These are phyloP conservation scores for Peromyscus melanophrys DNA, from an alignment of 2,797 vertebrate genomes.

Conservation along the genomic window DNA sequence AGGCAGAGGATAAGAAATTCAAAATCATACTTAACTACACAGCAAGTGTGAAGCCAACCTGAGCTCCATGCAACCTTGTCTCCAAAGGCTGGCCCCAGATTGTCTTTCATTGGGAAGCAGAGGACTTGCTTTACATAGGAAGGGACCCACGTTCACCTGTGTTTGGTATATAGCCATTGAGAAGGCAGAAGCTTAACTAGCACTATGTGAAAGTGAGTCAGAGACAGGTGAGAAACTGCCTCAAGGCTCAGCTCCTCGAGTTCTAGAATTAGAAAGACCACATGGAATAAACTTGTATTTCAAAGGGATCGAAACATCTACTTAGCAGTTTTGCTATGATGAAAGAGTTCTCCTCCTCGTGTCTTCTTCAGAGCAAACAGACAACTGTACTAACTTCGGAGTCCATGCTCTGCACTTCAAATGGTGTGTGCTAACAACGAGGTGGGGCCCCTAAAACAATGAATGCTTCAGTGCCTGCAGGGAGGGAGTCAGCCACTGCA, in stretches of 20 bases:
- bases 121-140: background rate
- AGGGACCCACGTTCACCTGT: background rate
- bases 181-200: background rate
- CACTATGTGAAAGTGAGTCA: conserved; percentile 17
- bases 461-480: background rate
- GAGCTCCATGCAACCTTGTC: too few relatives aligned
- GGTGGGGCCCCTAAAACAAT: background rate
- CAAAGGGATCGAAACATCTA: background rate
- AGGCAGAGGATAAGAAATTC: background rate
- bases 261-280: background rate
- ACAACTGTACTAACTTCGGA: background rate
- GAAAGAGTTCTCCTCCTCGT: background rate
- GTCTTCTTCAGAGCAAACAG: conserved; percentile 4
- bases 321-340: background rate
- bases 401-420: background rate
- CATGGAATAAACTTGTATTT: background rate
- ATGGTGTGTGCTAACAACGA: background rate
- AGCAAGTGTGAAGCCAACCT: background rate
- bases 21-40: background rate
- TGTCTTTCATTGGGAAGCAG: background rate
- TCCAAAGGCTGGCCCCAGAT: background rate
- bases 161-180: background rate
- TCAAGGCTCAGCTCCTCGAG: background rate
- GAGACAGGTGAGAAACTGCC: background rate
- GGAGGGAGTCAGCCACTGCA: background rate